Evolutionary conservation across 2,888 invertebrate genomes (phyloP).

Genomic region (Microctonus aethiopoides): DNA sequence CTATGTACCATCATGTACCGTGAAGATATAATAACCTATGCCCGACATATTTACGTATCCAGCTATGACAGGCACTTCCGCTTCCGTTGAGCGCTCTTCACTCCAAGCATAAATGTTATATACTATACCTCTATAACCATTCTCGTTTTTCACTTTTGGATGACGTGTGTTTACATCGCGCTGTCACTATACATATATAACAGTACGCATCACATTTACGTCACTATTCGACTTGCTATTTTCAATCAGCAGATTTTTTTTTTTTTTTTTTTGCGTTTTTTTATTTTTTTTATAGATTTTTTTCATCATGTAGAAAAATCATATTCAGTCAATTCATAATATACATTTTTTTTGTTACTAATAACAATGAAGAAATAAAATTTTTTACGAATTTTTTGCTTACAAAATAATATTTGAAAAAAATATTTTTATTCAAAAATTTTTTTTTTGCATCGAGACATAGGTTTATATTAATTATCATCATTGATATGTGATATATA

Average conservation of each 20-base stretch:
- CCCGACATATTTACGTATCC: slow-evolving; percentile 60
- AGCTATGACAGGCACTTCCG: slow-evolving; percentile 66
- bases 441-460: no score
- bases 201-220: slow-evolving; percentile 15
- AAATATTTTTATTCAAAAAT: no score
- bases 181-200: slow-evolving; percentile 20
- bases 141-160: slow-evolving; percentile 41
- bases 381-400: no score
- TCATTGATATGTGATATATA: no score
- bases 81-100: slow-evolving; percentile 60
- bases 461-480: no score
- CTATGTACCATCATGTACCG: slow-evolving; percentile 56
- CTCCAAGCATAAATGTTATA: slow-evolving; percentile 34
- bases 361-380: no score
- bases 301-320: no score
- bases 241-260: slow-evolving; percentile 29
- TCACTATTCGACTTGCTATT: not conserved
- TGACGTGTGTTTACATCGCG: slow-evolving; percentile 54
- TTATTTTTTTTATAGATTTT: not conserved
- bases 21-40: slow-evolving; percentile 59
- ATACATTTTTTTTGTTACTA: not conserved
- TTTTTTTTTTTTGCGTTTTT: not conserved
- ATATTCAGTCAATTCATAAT: no score
- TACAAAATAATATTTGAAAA: no score
- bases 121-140: not conserved